These are phyloP conservation scores for Anarsia innoxiella DNA, from an alignment of 2,888 invertebrate species.

Conservation along the genomic window DNA sequence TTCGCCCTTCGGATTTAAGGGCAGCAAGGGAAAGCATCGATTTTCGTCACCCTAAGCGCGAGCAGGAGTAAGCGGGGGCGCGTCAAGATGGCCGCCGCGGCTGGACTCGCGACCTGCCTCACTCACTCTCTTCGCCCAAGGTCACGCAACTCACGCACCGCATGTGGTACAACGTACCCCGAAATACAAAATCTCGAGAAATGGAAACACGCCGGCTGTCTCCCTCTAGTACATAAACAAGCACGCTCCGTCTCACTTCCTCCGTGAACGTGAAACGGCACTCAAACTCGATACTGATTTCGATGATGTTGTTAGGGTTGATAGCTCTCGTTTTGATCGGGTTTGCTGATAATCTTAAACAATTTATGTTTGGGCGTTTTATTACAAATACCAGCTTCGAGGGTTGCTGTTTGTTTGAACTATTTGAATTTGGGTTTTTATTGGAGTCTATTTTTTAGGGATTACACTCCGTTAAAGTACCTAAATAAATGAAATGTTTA, in stretches of 20 bases:
- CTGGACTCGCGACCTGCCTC: conserved; percentile 72
- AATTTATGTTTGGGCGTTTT: no score
- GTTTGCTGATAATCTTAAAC: not conserved
- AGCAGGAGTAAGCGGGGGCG: conserved; percentile 49
- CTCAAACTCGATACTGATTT: conserved; percentile 40
- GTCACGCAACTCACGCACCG: conserved; percentile 54
- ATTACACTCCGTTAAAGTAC: no score
- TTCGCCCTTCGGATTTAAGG: conserved; percentile 50
- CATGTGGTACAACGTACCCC: conserved; percentile 57
- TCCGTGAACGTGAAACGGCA: conserved; percentile 20
- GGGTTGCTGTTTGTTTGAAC: no score
- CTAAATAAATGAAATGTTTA: no score
- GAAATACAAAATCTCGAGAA: conserved; percentile 60
- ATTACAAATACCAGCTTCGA: no score
- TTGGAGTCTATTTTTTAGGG: no score
- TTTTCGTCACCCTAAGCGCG: conserved; percentile 63
- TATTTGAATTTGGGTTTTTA: no score
- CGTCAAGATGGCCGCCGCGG: conserved; percentile 55
- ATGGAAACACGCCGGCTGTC: conserved; percentile 34
- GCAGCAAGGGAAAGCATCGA: conserved; percentile 64
- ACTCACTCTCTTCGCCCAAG: conserved; percentile 56
- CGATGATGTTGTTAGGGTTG: conserved; percentile 36
- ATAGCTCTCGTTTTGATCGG: conserved; percentile 8
- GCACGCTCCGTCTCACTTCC: conserved; percentile 31
- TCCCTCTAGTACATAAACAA: conserved; percentile 28